Evolutionary conservation across 2,113 vertebrate species (phyloP), one percentile per base, ranked within the genome.

Genomic region (Physeter macrocephalus): DNA sequence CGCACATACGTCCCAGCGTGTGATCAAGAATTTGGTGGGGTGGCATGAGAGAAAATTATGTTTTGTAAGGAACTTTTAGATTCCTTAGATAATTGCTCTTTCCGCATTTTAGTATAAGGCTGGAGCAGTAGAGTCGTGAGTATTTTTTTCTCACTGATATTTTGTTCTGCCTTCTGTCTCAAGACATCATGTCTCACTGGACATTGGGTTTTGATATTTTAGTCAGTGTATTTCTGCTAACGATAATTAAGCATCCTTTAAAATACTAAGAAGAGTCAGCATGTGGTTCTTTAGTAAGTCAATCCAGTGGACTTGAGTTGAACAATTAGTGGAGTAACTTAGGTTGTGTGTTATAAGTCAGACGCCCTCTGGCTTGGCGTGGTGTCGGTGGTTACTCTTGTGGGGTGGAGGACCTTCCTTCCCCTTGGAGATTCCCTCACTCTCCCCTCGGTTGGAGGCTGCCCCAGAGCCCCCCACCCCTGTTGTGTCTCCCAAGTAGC

Each of bases 201-300:
- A 88, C 5, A 80, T 1, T 97, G 43, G 18, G 6, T 67, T 97
- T 91, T 93, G 29, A 77, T 94, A 69, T 31, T 75, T 91, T 85
- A 36, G 36, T 90, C n/a, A 94, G 29, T 85, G 93, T 85, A 86
- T 85, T 95, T 97, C 67, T 96, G 39, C 62, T 88, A 64, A 54
- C 81, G 25, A 41, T 85, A 94, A 27, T 43, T 96, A 90, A 97
- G 43, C 0, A 3, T 85, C 36, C 21, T 88, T 81, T 43, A 77
- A 95, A 96, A 87, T 81, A 54, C 18, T 77, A 92, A 89, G 59
- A 87, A 80, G 17, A 18, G 41, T 88, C 64, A 85, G 49, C 23
- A n/a, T 64, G 10, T 85, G 46, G 8, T 93, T 89, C 12, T 4
- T 20, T 20, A 80, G 27, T 41, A 83, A 41, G 29, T 71, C n/a